Percentiles rank a stretch among this genome's conserved stretches.
Evolutionary conservation across 2,888 invertebrate species (phyloP).

Genomic region (Noctua fimbriata): DNA sequence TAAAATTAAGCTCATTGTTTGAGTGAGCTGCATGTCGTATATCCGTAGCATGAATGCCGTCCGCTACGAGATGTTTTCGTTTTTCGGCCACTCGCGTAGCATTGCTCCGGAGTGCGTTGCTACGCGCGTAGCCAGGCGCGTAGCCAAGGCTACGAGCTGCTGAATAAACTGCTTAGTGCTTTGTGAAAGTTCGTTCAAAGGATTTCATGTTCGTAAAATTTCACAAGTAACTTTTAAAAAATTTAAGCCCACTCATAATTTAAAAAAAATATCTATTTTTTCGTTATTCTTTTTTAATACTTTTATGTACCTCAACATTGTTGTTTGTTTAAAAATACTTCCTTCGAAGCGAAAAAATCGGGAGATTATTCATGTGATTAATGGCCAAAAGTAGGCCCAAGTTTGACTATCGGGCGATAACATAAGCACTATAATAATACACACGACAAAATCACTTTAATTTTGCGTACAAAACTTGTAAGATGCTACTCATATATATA

Average conservation of each 20-base stretch:
- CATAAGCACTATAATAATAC: background rate
- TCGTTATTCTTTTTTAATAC: no score
- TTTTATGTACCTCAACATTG: no score
- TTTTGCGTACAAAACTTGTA: background rate
- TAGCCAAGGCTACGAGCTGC: background rate
- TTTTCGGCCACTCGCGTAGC: conserved; percentile 4
- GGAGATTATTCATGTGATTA: background rate
- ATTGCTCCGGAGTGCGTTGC: background rate
- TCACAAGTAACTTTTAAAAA: background rate
- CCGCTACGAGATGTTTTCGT: conserved; percentile 1
- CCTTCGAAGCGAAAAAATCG: background rate
- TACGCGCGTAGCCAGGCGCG: conserved; percentile 11
- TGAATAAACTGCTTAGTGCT: background rate
- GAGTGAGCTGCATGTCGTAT: background rate
- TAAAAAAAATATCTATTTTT: no score
- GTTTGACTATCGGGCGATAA: background rate
- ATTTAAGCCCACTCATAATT: background rate
- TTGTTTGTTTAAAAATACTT: background rate
- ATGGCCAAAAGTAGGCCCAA: background rate
- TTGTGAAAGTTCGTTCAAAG: background rate
- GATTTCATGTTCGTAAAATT: background rate
- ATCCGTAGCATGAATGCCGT: background rate
- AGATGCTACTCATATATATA: no score
- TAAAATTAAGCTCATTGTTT: background rate
- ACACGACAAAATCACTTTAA: background rate